A percentile compares a stretch with the other conserved stretches of the same genome.
Evolutionary conservation across 2,888 invertebrate genomes (phyloP).

Genomic region (Aricia artaxerxes): DNA sequence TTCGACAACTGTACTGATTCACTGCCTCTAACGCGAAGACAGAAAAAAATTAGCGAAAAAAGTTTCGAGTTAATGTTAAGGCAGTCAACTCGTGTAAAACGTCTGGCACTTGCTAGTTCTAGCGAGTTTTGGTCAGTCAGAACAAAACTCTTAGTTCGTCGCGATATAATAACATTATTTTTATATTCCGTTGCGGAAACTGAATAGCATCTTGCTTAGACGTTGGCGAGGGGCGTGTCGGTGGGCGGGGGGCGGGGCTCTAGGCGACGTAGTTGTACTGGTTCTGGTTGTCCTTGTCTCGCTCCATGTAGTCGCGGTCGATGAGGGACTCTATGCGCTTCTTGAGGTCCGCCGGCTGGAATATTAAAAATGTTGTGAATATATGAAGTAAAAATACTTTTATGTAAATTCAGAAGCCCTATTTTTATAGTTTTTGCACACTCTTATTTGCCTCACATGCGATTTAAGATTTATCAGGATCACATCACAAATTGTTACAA

Average conservation of each 20-base stretch:
- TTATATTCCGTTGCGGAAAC: background rate
- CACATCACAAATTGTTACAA: too few species aligned
- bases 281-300: conserved; percentile 98
- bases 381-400: too few species aligned
- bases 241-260: conserved; percentile 45
- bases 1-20: background rate
- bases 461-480: too few species aligned
- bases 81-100: too few species aligned
- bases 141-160: too few species aligned
- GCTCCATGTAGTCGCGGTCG: conserved; percentile 99
- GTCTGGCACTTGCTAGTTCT: too few species aligned
- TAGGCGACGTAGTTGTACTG: conserved; percentile 99
- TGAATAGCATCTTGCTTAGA: background rate
- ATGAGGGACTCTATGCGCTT: conserved; percentile 99
- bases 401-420: too few species aligned
- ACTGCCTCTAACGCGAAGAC: background rate
- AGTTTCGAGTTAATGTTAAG: background rate
- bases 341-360: conserved; percentile 97
- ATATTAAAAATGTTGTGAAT: conserved; percentile 42
- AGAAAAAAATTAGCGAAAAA: background rate
- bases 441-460: too few species aligned
- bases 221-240: conserved; percentile 20
- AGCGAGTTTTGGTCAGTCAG: too few species aligned
- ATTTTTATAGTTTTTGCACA: too few species aligned
- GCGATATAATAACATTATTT: too few species aligned